phyloP scores from a whole-genome alignment of 2,888 invertebrate species.

The Furcula furcula region DNA sequence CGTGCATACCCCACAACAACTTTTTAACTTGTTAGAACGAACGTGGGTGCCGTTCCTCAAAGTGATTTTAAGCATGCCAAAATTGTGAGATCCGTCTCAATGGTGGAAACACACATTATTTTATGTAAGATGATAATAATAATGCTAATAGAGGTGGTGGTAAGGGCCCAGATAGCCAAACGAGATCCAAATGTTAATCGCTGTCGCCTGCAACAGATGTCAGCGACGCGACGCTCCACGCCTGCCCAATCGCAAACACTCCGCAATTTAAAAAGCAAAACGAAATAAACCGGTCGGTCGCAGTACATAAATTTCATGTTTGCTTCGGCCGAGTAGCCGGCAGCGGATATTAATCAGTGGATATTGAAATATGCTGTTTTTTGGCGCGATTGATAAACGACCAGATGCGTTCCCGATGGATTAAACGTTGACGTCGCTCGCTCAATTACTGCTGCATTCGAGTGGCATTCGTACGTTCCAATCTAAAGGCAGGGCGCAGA shows the following conservation, averaged over 20 bases:
- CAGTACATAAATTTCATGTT: slow-evolving; percentile 81
- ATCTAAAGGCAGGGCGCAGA: no score
- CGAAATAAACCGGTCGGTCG: slow-evolving; percentile 76
- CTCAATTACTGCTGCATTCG: slow-evolving; percentile 64
- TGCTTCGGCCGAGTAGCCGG: slow-evolving; percentile 75
- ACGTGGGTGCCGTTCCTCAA: no score
- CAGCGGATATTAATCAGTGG: slow-evolving; percentile 81
- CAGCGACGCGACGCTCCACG: slow-evolving; percentile 47
- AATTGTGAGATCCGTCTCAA: no score
- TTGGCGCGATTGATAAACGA: slow-evolving; percentile 78
- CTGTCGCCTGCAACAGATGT: slow-evolving; percentile 74
- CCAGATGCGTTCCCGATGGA: slow-evolving; percentile 61
- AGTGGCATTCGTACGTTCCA: no score
- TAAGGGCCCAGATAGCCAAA: no score
- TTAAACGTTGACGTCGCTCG: slow-evolving; percentile 73
- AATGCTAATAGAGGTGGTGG: no score
- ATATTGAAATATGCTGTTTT: slow-evolving; percentile 82
- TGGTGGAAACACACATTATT: no score
- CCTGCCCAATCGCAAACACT: slow-evolving; percentile 73
- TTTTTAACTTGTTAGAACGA: no score
- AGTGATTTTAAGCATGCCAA: no score
- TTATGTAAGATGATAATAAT: no score
- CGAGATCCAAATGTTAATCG: slow-evolving; percentile 74
- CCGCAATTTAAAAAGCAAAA: slow-evolving; percentile 79
- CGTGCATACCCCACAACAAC: no score